Conservation (phyloP, 1,140 invertebrate species). For the Papilio glaucus region DNA sequence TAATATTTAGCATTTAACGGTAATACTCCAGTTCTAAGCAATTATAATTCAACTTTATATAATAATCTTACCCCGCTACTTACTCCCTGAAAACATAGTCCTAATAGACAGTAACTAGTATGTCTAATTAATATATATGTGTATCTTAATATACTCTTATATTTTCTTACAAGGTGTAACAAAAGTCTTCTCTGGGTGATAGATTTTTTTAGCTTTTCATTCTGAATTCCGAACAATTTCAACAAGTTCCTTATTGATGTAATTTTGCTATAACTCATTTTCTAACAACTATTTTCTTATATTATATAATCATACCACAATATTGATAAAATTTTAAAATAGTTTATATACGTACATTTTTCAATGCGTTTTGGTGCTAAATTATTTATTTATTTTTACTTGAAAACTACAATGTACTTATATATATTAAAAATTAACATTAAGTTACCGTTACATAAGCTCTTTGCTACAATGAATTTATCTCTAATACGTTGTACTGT, state of each 20-base stretch:
- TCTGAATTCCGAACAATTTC: neutral
- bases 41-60: constrained; percentile 4
- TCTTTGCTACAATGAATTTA: neutral
- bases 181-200: too few species aligned
- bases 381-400: neutral
- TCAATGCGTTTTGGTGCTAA: constrained; percentile 8
- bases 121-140: too few species aligned
- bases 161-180: too few species aligned
- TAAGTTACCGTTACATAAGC: constrained; percentile 18
- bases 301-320: neutral
- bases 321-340: neutral
- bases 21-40: neutral
- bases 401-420: constrained; percentile 9
- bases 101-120: neutral
- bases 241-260: neutral
- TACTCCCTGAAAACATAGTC: neutral
- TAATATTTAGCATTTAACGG: neutral
- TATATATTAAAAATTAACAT: neutral
- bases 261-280: constrained; percentile 11
- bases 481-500: neutral
- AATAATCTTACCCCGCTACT: neutral
- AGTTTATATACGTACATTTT: neutral
- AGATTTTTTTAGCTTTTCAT: neutral
- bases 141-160: too few species aligned
- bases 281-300: neutral